Evolutionary conservation across 2,888 invertebrate species (phyloP), one percentile per base, ranked within the genome.

Genomic region (Eristalis arbustorum): DNA sequence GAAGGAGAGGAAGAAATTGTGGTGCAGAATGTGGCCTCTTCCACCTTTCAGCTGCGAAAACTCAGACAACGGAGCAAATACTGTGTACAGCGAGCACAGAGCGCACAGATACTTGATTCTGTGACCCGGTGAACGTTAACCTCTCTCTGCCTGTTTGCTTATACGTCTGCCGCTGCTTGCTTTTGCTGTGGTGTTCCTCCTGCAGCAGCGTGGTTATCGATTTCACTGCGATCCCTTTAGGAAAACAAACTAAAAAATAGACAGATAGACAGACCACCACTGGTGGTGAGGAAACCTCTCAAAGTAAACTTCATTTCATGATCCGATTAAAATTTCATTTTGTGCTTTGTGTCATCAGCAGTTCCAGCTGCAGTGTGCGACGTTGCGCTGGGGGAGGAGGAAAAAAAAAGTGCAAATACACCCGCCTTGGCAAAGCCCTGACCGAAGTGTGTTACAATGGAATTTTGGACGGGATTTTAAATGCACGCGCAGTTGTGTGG

Each of bases 111-210:
- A 62, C 64, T 81, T 77, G 77, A 77, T 78, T 77, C 66, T 78
- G 81, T 85, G 85, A 85, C 85, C 85, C 81, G 81, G 81, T 85
- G 85, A 85, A 85, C 85, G 71, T 85, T 85, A 82, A 85, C 85
- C 85, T 77, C 68, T 81, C 77, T 77, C 18, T 56, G 22, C 56
- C 25, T 64, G 18, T 42, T 76, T 76, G 66, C 68, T 37, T 10
- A 10, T 72, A n/a, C 69, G 67, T 63, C 72, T 79, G 62, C 8
- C n/a, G 23, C 1, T 3, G 25, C 31, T 14, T 3, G 25, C 31
- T 14, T 64, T 61, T 63, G 18, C 23, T 37, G 56, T 8, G 18
- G 18, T 25, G 11, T 23, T 67, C 63, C 69, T 77, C 77, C 74
- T 78, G 23, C 28, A 56, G 40, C 31, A 59, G 62, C 61, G 56